These are phyloP conservation scores for Meloidogyne floridensis DNA, from an alignment of 1,140 invertebrate species.

Conservation along the genomic window DNA sequence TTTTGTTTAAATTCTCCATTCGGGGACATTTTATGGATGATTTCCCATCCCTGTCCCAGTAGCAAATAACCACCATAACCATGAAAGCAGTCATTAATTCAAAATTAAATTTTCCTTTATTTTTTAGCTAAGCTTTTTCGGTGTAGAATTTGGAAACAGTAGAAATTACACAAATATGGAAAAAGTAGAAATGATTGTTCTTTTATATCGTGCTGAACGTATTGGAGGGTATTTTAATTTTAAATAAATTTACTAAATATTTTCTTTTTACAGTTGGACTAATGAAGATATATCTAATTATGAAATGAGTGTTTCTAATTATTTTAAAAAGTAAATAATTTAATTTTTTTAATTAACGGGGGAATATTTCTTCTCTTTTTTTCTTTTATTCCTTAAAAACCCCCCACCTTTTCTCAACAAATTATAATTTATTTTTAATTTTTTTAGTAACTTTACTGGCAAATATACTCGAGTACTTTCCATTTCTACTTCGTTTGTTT, in stretches of 20 bases:
- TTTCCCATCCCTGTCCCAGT: no score
- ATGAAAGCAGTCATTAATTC: neutral
- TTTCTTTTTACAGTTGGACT: constrained; percentile 20
- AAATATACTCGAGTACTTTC: constrained; percentile 41
- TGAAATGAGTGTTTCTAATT: constrained; percentile 46
- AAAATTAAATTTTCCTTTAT: neutral
- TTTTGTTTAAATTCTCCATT: neutral
- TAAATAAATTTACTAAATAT: constrained; percentile 33
- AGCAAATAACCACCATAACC: no score
- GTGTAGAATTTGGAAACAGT: constrained; percentile 47
- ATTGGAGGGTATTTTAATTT: constrained; percentile 40
- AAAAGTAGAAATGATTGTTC: constrained; percentile 44
- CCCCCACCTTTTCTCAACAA: no score
- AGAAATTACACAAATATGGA: constrained; percentile 36
- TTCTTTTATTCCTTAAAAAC: no score
- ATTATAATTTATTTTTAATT: neutral
- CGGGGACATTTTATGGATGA: no score
- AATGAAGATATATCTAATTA: constrained; percentile 42
- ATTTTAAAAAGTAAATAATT: constrained; percentile 42
- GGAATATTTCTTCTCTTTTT: no score
- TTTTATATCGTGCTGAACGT: constrained; percentile 46
- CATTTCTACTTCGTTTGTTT: constrained; percentile 20
- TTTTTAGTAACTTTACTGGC: constrained; percentile 47
- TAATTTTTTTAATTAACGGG: no score
- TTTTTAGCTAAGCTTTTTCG: constrained; percentile 59